Conservation (phyloP, 2,888 invertebrate species). For the Zaprionus lineosus region DNA sequence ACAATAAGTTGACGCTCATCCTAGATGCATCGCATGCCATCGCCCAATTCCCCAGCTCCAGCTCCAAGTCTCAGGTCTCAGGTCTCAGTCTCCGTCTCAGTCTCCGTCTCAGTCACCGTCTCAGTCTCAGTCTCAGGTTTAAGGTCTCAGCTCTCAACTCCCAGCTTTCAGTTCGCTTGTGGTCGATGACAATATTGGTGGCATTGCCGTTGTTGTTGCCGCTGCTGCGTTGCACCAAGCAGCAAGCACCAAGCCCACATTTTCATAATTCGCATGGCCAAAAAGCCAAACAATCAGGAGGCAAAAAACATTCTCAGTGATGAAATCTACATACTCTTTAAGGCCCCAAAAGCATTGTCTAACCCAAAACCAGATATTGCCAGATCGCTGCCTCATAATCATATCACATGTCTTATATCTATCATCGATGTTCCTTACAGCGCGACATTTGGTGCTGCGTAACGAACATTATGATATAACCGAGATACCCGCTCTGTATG, state of each 20-base stretch:
- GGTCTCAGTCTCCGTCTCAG: constrained; percentile 25
- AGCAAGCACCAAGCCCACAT: constrained; percentile 69
- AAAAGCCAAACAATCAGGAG: constrained; percentile 35
- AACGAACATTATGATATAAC: neutral
- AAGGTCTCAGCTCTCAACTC: constrained; percentile 24
- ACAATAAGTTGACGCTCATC: constrained; percentile 27
- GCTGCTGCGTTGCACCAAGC: constrained; percentile 24
- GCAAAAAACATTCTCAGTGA: constrained; percentile 7
- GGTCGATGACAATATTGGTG: constrained; percentile 56
- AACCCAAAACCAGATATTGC: too few species aligned
- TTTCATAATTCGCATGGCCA: constrained; percentile 71
- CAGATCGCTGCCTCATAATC: too few species aligned
- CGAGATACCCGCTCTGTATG: neutral
- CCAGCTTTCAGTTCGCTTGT: constrained; percentile 8
- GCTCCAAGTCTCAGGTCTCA: constrained; percentile 19
- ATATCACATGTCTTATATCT: too few species aligned
- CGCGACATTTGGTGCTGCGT: neutral
- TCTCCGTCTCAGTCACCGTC: too few species aligned
- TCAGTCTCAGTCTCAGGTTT: constrained; percentile 28
- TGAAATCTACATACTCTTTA: constrained; percentile 16
- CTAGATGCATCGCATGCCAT: constrained; percentile 45
- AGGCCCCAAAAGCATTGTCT: too few species aligned
- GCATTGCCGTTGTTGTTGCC: constrained; percentile 21
- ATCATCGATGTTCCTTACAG: too few species aligned
- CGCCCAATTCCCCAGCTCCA: constrained; percentile 36